Evolutionary conservation across 2,888 invertebrate species (phyloP), one percentile per base, ranked within the genome.

Genomic region (Lampropteryx suffumata): DNA sequence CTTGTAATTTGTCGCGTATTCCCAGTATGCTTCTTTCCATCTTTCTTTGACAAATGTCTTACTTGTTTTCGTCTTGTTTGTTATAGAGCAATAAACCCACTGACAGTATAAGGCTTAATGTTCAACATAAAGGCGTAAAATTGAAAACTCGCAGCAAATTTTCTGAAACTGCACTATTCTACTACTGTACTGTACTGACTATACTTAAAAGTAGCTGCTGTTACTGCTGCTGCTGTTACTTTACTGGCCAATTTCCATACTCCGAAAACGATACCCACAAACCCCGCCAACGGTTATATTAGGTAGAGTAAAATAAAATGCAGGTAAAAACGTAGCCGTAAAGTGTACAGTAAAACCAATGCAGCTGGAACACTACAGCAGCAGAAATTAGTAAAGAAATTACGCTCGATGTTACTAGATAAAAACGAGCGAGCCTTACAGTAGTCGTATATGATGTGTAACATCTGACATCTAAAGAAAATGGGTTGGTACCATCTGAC

Each of bases 161-260:
- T 52, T 29, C 52, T 43, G 47, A 21, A 43, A 52, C 43, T 52
- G 34, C 36, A 42, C 46, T 29, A 46, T 46, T 43, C 34, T 37
- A 52, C 43, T 47, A 43, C 32, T 12, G 32, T 32, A 41, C 45
- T 3, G 26, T 26, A 30, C 21, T 5, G 39, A 35, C 43, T 43
- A 35, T 52, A n/a, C n/a, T n/a, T n/a, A 39, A 52, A 49, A 52
- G 47, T 47, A 43, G 47, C 34, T 42, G n/a, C n/a, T n/a, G n/a
- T n/a, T n/a, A n/a, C 24, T 17, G 4, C 17, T 17, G 17, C 6
- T 13, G 14, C 30, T 29, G 42, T 42, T n/a, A 33, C 42, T 39
- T 37, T 24, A 39, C 43, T 43, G 43, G 28, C 36, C 37, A 17
- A 42, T 47, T 52, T 39, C 39, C 34, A 47, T 47, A 52, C 47